Evolutionary conservation across 2,888 invertebrate species (phyloP).

Genomic region (Andrena trimmerana): DNA sequence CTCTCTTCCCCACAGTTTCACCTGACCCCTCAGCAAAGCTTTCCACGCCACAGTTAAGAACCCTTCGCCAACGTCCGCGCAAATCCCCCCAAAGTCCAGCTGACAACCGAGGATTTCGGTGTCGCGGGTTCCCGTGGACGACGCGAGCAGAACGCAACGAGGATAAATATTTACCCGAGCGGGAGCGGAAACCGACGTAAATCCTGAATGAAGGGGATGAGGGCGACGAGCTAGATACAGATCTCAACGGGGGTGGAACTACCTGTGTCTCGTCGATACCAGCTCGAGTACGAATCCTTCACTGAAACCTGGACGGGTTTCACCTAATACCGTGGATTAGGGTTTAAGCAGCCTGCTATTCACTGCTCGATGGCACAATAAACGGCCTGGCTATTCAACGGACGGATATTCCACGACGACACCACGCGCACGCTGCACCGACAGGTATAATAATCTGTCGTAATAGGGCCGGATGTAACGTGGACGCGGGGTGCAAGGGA

Average conservation of each 20-base stretch:
- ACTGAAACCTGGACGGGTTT: constrained; percentile 79
- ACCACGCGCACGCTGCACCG: constrained; percentile 47
- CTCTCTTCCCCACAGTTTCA: background rate
- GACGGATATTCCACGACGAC: constrained; percentile 55
- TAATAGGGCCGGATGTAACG: constrained; percentile 69
- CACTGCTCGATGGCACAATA: constrained; percentile 70
- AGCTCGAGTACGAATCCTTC: constrained; percentile 64
- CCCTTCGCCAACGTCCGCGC: constrained; percentile 10
- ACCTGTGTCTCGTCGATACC: constrained; percentile 59
- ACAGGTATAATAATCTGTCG: constrained; percentile 70
- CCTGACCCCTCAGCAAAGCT: constrained; percentile 21
- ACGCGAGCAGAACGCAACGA: constrained; percentile 69
- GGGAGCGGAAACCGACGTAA: constrained; percentile 65
- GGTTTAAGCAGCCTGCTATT: constrained; percentile 76
- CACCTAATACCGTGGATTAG: constrained; percentile 81
- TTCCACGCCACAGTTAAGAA: background rate
- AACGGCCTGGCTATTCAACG: constrained; percentile 63
- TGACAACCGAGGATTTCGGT: constrained; percentile 34
- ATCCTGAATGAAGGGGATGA: constrained; percentile 53
- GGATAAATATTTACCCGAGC: constrained; percentile 79
- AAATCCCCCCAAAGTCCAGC: constrained; percentile 33
- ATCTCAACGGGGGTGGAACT: constrained; percentile 70
- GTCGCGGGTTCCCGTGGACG: constrained; percentile 43
- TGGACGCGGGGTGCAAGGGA: constrained; percentile 51
- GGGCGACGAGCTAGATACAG: constrained; percentile 69